A percentile compares a stretch with the other conserved stretches of the same genome.
These are phyloP conservation scores for Alentia gelatinosa DNA, from an alignment of 2,888 invertebrate genomes.

Conservation along the genomic window DNA sequence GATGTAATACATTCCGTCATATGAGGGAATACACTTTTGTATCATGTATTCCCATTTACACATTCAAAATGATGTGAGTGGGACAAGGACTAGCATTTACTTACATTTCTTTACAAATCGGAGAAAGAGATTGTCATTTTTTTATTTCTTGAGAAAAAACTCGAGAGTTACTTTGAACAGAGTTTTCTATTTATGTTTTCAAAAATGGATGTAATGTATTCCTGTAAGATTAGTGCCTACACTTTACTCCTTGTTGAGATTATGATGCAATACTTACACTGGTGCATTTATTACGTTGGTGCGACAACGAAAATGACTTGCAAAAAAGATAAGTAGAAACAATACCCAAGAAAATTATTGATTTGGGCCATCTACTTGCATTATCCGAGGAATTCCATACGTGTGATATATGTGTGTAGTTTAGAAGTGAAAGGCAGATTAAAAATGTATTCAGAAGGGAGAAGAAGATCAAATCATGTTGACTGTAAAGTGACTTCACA, in stretches of 20 bases:
- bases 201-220: not conserved
- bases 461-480: too few species aligned
- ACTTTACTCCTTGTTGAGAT: not conserved
- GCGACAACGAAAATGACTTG: not conserved
- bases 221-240: not conserved
- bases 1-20: too few species aligned
- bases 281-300: not conserved
- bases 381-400: not conserved
- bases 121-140: not conserved
- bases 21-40: too few species aligned
- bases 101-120: not conserved
- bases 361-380: not conserved
- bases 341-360: too few species aligned
- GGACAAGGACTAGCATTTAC: not conserved
- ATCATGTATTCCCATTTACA: too few species aligned
- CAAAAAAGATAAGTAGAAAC: not conserved
- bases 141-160: not conserved
- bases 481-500: too few species aligned
- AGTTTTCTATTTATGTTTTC: not conserved
- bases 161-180: not conserved
- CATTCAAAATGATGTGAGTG: not conserved
- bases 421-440: not conserved
- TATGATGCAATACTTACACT: not conserved
- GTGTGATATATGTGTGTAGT: slow-evolving; percentile 10
- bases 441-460: not conserved